Conservation (phyloP, 2,888 invertebrate species). For the Bruchidius siliquastri region DNA sequence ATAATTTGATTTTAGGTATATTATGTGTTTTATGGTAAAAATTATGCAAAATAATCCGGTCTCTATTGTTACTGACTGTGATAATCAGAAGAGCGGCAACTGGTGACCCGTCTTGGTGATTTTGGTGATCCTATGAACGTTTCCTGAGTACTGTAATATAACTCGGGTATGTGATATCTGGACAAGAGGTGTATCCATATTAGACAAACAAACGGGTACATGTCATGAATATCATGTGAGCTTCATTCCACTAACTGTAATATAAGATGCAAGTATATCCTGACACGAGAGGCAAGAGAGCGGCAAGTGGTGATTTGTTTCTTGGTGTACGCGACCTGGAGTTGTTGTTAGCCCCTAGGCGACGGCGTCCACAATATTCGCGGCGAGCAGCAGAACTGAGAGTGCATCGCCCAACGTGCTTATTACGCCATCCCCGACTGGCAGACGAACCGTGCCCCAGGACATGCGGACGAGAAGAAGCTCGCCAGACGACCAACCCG, state of each 20-base stretch:
- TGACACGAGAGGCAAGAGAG: neutral
- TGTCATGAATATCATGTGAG: neutral
- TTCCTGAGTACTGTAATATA: no score
- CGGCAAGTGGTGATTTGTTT: neutral
- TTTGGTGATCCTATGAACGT: no score
- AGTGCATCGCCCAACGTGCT: conserved; percentile 7
- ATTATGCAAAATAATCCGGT: no score
- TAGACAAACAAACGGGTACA: neutral
- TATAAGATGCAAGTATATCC: neutral
- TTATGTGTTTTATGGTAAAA: no score
- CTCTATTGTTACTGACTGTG: no score
- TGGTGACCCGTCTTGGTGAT: no score
- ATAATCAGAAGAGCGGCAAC: no score
- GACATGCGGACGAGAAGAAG: conserved; percentile 17
- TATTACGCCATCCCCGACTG: conserved; percentile 10
- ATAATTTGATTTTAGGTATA: no score
- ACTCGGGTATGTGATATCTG: neutral
- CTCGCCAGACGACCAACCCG: neutral
- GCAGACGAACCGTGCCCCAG: conserved; percentile 33
- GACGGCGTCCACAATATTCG: neutral
- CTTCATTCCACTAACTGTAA: neutral
- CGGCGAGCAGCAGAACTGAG: neutral
- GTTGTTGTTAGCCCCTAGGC: neutral
- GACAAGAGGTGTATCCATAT: neutral
- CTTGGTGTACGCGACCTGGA: neutral